phyloP scores from a whole-genome alignment of 1,140 invertebrate genomes.

The Apis florea region DNA sequence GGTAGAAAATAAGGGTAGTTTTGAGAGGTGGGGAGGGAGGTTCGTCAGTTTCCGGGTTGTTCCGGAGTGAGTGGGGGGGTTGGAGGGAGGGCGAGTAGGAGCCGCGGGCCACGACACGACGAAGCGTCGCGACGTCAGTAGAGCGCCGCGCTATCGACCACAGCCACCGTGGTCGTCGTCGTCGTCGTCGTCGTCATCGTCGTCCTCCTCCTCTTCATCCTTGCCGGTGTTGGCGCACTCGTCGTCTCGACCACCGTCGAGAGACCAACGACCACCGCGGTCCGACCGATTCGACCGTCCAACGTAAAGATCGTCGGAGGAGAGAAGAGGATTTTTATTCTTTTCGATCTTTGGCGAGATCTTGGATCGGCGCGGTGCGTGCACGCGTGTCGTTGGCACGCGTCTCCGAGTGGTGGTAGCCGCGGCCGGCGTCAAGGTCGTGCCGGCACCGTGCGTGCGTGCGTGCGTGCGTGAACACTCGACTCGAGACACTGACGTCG shows the following conservation, averaged over 20 bases:
- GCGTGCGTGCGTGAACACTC: constrained; percentile 53
- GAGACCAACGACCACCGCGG: not conserved
- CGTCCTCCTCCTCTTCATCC: constrained; percentile 16
- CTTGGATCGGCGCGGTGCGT: constrained; percentile 50
- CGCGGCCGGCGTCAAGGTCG: constrained; percentile 47
- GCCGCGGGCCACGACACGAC: constrained; percentile 73
- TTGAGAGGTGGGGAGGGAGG: constrained; percentile 62
- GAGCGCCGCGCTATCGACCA: constrained; percentile 79
- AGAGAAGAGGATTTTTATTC: not conserved
- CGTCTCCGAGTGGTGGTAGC: constrained; percentile 40
- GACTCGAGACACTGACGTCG: no score
- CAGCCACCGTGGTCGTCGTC: constrained; percentile 65
- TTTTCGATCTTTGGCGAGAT: constrained; percentile 11
- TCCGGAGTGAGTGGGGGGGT: constrained; percentile 69
- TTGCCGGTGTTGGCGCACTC: constrained; percentile 10
- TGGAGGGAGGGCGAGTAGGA: constrained; percentile 55
- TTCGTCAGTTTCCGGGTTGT: constrained; percentile 78
- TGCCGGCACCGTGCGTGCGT: constrained; percentile 45
- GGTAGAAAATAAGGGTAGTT: constrained; percentile 72
- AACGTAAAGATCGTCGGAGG: not conserved
- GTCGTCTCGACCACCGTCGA: not conserved
- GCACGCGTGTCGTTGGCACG: constrained; percentile 58
- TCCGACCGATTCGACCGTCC: not conserved
- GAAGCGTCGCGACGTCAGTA: constrained; percentile 78
- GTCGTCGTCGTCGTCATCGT: constrained; percentile 48